Conservation (phyloP, 2,888 invertebrate genomes). For the Micropterix aruncella region DNA sequence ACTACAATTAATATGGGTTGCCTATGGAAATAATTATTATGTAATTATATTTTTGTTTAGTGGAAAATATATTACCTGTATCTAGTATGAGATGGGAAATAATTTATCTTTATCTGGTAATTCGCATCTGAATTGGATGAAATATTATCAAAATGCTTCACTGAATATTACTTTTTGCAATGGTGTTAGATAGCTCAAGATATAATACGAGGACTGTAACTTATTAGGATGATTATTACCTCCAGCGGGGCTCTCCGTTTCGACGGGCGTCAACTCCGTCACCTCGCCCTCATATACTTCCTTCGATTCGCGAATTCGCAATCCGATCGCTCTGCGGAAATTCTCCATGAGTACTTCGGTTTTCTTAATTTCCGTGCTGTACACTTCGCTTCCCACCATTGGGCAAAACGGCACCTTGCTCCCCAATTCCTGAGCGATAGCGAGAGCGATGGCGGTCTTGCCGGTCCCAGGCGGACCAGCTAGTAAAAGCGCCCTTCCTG, state of each 20-base stretch:
- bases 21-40: too few species aligned
- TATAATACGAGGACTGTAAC: too few species aligned
- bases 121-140: too few species aligned
- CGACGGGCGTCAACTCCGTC: slow-evolving; percentile 93
- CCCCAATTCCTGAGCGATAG: slow-evolving; percentile 95
- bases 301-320: slow-evolving; percentile 88
- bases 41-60: too few species aligned
- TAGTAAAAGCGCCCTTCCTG: slow-evolving; percentile 84
- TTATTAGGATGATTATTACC: too few species aligned
- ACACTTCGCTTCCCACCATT: slow-evolving; percentile 90
- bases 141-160: too few species aligned
- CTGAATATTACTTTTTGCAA: too few species aligned
- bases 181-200: too few species aligned
- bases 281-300: slow-evolving; percentile 99
- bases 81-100: too few species aligned
- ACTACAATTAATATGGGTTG: too few species aligned
- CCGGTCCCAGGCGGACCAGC: slow-evolving; percentile 97
- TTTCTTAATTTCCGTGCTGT: slow-evolving; percentile 97
- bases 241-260: slow-evolving; percentile 93
- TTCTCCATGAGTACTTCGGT: slow-evolving; percentile 99
- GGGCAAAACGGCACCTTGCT: slow-evolving; percentile 92
- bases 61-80: too few species aligned
- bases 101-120: too few species aligned
- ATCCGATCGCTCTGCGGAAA: slow-evolving; percentile 93
- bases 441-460: slow-evolving; percentile 95